A percentile compares a stretch with the other conserved stretches of the same genome.
Evolutionary conservation across 1,140 invertebrate species (phyloP).

Genomic region (Meloidogyne exigua): DNA sequence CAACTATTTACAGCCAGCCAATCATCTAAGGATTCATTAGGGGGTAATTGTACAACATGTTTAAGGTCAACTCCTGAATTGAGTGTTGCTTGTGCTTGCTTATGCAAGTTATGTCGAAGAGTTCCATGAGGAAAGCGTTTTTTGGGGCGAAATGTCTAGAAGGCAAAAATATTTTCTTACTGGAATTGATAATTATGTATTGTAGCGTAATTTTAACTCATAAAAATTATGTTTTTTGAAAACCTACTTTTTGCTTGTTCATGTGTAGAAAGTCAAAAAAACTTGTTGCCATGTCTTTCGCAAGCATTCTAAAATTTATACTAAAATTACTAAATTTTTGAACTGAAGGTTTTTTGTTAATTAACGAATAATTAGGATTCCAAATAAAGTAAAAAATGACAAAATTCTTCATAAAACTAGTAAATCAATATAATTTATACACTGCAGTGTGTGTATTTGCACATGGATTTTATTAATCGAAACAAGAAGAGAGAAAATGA

Average conservation of each 20-base stretch:
- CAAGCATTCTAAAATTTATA: slow-evolving; percentile 11
- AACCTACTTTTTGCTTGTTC: slow-evolving; percentile 60
- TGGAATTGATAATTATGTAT: no score
- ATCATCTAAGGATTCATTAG: slow-evolving; percentile 83
- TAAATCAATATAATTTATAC: neutral
- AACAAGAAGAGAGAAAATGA: neutral
- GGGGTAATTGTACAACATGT: slow-evolving; percentile 79
- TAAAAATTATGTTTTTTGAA: no score
- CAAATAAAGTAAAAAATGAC: no score
- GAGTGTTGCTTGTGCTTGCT: slow-evolving; percentile 86
- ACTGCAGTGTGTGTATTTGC: neutral
- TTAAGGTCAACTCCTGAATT: slow-evolving; percentile 88
- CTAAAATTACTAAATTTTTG: neutral
- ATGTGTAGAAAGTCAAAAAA: slow-evolving; percentile 63
- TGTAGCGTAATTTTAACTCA: no score
- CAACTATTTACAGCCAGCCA: slow-evolving; percentile 92
- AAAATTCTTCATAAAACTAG: neutral
- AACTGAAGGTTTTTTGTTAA: no score
- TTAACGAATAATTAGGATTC: no score
- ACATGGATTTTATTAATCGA: neutral
- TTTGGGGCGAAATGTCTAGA: slow-evolving; percentile 81
- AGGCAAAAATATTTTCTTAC: slow-evolving; percentile 19
- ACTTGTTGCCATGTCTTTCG: slow-evolving; percentile 47
- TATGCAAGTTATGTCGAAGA: slow-evolving; percentile 84
- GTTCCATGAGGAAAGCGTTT: slow-evolving; percentile 87